Evolutionary conservation across 1,140 invertebrate species (phyloP), one percentile per base, ranked within the genome.

Genomic region (Phocides pigmalion): DNA sequence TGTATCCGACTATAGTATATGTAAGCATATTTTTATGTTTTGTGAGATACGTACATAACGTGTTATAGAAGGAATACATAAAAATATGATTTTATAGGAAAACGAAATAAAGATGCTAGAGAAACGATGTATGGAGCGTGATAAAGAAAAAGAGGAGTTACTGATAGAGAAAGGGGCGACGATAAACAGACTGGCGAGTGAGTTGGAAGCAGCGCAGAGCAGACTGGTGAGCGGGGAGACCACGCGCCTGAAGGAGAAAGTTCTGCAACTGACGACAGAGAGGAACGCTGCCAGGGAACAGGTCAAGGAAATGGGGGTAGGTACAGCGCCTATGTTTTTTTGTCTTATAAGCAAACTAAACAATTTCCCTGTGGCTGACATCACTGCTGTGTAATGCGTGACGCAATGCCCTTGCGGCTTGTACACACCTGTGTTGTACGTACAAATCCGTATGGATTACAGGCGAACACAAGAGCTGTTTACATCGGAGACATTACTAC

Each of bases 141-240:
- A 93, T 28, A 78, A 83, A 17, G 89, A 90, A 20, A 92, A 93
- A 51, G 93, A 93, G 65, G 81, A 88, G 4, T 84, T 93, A 66
- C 51, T 94, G 5, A 74, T 93, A 50, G 93, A 93, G 20, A 93
- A 94, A 59, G 90, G 92, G 0, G 81, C 82, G 0, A 93, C 88
- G 16, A 93, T 93, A 15, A 93, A 93, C 70, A 80, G 92, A 35
- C 62, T 93, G 0, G 92, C 87, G 6, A 63, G 75, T 6, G 92
- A 93, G 3, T 41, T 94, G n/a, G 89, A 93, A 62, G 83, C 90
- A 1, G 90, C 93, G 0, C 93, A 93, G 50, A 85, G 66, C 16
- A 68, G 82, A 32, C 69, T 90, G 0, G 73, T 81, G 0, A 81
- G 70, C 22, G 84, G 82, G 8, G 86, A 87, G 46, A 54, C 72